These are phyloP conservation scores for Phalacrocorax brasilianus DNA, from an alignment of 2,113 vertebrate species.

Conservation along the genomic window DNA sequence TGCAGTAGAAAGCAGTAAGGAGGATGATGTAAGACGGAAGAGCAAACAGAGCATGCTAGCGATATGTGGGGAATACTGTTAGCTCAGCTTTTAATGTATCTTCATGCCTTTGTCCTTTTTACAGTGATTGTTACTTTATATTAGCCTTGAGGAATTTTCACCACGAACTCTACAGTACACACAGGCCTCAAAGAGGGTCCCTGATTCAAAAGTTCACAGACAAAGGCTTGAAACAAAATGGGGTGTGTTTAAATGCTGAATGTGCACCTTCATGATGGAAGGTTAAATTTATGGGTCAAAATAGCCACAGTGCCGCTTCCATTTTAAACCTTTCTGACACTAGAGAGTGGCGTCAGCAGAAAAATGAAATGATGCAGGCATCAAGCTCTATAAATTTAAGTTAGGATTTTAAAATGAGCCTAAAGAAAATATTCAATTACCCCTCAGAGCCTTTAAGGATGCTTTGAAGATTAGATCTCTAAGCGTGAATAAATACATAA, in stretches of 20 bases:
- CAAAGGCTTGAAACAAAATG: not conserved
- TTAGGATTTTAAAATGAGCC: conserved; percentile 31
- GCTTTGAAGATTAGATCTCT: conserved; percentile 48
- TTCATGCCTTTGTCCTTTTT: not conserved
- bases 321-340: conserved; percentile 13
- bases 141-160: not conserved
- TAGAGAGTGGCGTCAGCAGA: not conserved
- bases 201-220: not conserved
- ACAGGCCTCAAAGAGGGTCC: not conserved
- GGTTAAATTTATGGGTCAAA: conserved; percentile 2
- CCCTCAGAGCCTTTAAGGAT: not conserved
- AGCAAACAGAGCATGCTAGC: conserved; percentile 17
- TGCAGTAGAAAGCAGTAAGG: not conserved
- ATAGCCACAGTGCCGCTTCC: not conserved
- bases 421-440: conserved; percentile 27
- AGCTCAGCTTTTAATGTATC: not conserved
- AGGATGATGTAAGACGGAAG: not conserved
- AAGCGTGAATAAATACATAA: conserved; percentile 31
- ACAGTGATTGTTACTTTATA: not conserved
- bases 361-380: conserved; percentile 7
- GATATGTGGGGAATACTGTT: not conserved
- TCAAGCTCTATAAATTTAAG: conserved; percentile 29
- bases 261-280: not conserved
- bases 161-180: not conserved
- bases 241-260: not conserved